Percentiles rank a stretch among this genome's conserved stretches.
phyloP scores from a whole-genome alignment of 2,888 invertebrate genomes.

The Agapostemon virescens region DNA sequence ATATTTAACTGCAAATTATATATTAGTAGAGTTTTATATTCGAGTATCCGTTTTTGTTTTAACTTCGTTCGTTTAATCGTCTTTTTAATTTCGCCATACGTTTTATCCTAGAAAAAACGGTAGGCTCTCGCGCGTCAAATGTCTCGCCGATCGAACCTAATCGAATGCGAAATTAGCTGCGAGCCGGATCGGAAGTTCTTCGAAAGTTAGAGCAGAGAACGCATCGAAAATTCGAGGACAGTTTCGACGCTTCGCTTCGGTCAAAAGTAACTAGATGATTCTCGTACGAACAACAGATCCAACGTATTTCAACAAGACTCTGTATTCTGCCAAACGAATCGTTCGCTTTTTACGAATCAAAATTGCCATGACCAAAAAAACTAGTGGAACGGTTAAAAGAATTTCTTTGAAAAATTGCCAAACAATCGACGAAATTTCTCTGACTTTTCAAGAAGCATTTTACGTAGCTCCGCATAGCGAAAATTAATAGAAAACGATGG shows the following conservation, averaged over 20 bases:
- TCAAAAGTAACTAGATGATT: too few species aligned
- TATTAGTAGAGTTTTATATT: slow-evolving; percentile 79
- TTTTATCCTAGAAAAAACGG: background rate
- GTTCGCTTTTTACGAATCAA: too few species aligned
- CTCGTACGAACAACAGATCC: too few species aligned
- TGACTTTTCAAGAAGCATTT: background rate
- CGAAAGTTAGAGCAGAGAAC: background rate
- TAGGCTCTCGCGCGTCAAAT: slow-evolving; percentile 17
- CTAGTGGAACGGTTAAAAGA: too few species aligned
- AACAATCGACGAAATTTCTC: too few species aligned
- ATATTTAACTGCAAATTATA: slow-evolving; percentile 80
- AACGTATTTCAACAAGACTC: too few species aligned
- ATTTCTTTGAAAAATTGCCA: too few species aligned
- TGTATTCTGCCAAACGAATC: too few species aligned
- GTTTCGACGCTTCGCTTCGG: too few species aligned
- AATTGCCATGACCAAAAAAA: too few species aligned
- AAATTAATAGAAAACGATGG: background rate
- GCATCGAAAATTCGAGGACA: too few species aligned
- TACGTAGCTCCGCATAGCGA: background rate
- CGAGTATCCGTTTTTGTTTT: slow-evolving; percentile 70
- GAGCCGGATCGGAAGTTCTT: too few species aligned
- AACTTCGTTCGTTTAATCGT: slow-evolving; percentile 52
- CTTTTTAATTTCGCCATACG: slow-evolving; percentile 59
- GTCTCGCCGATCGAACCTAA: background rate
- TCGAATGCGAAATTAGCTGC: background rate